Evolutionary conservation across 2,888 invertebrate species (phyloP).

Genomic region (Watsonalla cultraria): DNA sequence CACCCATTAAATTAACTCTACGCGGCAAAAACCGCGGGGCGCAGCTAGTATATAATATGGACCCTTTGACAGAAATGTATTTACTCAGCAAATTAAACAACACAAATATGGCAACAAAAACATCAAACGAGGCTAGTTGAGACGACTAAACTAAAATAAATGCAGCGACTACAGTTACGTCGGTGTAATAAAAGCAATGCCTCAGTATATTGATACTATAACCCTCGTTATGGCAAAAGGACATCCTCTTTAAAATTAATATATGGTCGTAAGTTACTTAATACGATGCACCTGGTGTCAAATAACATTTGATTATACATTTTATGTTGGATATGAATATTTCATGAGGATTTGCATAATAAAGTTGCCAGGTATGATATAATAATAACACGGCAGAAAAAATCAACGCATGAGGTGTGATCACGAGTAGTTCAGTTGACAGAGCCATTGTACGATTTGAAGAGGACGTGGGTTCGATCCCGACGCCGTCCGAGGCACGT

Average conservation of each 20-base stretch:
- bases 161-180: neutral
- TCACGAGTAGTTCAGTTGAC: too few relatives aligned
- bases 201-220: neutral
- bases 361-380: neutral
- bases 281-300: conserved; percentile 19
- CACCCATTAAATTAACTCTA: too few relatives aligned
- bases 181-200: neutral
- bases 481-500: too few relatives aligned
- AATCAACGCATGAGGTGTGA: neutral
- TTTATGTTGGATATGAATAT: conserved; percentile 15
- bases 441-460: neutral
- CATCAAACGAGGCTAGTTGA: too few relatives aligned
- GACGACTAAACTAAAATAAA: neutral
- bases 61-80: too few relatives aligned
- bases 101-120: too few relatives aligned
- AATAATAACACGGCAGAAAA: neutral
- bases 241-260: conserved; percentile 38
- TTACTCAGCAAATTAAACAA: too few relatives aligned
- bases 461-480: neutral
- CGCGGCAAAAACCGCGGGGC: too few relatives aligned
- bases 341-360: conserved; percentile 10
- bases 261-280: conserved; percentile 20
- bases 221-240: conserved; percentile 25
- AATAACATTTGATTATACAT: conserved; percentile 6
- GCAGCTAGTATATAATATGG: too few relatives aligned